Evolutionary conservation across 2,113 vertebrate species (phyloP).

Genomic region (Lynx canadensis): DNA sequence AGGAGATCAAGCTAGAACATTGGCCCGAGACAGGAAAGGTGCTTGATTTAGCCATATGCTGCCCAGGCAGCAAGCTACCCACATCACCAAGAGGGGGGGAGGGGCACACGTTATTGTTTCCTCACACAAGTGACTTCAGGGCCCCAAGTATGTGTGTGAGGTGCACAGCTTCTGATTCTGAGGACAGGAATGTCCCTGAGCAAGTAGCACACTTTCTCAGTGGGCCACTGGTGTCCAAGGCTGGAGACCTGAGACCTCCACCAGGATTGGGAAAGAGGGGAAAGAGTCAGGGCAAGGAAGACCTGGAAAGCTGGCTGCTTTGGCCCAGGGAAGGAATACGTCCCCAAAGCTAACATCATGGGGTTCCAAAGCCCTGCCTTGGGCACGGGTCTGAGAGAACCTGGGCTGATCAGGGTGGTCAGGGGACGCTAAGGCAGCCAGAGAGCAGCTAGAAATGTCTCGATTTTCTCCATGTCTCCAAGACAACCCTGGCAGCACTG

Average conservation of each 20-base stretch:
- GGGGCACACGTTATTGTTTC: neutral
- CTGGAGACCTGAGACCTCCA: neutral
- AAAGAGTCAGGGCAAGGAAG: neutral
- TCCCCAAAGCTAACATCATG: neutral
- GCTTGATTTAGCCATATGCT: neutral
- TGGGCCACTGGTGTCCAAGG: neutral
- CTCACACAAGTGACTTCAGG: constrained; percentile 25
- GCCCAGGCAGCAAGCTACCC: neutral
- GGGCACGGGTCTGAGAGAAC: neutral
- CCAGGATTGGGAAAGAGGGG: neutral
- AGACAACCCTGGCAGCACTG: neutral
- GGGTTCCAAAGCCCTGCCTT: neutral
- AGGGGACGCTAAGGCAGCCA: neutral
- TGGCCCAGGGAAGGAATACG: neutral
- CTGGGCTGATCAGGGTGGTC: neutral
- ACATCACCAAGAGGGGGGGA: neutral
- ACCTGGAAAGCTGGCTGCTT: neutral
- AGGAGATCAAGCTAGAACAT: neutral
- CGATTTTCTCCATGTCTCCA: neutral
- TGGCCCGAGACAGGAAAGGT: neutral
- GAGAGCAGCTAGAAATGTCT: constrained; percentile 1
- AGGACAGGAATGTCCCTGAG: neutral
- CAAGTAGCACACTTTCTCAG: neutral
- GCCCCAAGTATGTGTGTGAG: neutral
- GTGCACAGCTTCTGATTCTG: neutral